Conservation (phyloP, 2,888 invertebrate genomes). For the Spodoptera littoralis region DNA sequence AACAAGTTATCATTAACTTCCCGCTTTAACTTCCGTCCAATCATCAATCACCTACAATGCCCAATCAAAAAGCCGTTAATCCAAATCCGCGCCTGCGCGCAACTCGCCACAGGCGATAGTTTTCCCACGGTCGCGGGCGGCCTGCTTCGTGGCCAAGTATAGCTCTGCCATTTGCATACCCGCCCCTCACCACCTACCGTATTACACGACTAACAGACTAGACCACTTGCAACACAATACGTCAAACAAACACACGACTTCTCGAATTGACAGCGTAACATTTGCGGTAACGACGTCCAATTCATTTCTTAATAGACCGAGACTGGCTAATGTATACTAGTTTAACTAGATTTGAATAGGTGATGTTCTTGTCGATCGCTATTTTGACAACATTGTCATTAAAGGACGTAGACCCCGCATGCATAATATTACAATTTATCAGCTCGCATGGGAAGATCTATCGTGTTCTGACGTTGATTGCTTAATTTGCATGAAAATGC, state of each 20-base stretch:
- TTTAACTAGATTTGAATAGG: slow-evolving; percentile 69
- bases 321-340: slow-evolving; percentile 64
- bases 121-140: slow-evolving; percentile 87
- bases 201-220: slow-evolving; percentile 76
- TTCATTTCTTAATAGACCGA: slow-evolving; percentile 75
- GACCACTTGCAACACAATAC: slow-evolving; percentile 39
- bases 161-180: slow-evolving; percentile 87
- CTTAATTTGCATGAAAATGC: slow-evolving; percentile 35
- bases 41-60: slow-evolving; percentile 40
- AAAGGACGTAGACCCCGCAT: slow-evolving; percentile 54
- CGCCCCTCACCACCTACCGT: slow-evolving; percentile 82
- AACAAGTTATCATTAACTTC: slow-evolving; percentile 27
- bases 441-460: slow-evolving; percentile 23
- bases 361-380: slow-evolving; percentile 61
- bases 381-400: slow-evolving; percentile 65
- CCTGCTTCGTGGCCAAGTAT: slow-evolving; percentile 83
- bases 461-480: slow-evolving; percentile 33
- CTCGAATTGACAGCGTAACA: slow-evolving; percentile 61
- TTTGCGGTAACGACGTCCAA: slow-evolving; percentile 65
- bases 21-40: slow-evolving; percentile 43
- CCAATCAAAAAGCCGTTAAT: slow-evolving; percentile 52
- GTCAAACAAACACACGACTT: slow-evolving; percentile 50
- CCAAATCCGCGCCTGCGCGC: slow-evolving; percentile 73
- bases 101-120: slow-evolving; percentile 88
- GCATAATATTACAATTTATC: slow-evolving; percentile 46